Base-by-base conservation (phyloP, 2,113 vertebrate species). In the Aptenodytes forsteri region DNA sequence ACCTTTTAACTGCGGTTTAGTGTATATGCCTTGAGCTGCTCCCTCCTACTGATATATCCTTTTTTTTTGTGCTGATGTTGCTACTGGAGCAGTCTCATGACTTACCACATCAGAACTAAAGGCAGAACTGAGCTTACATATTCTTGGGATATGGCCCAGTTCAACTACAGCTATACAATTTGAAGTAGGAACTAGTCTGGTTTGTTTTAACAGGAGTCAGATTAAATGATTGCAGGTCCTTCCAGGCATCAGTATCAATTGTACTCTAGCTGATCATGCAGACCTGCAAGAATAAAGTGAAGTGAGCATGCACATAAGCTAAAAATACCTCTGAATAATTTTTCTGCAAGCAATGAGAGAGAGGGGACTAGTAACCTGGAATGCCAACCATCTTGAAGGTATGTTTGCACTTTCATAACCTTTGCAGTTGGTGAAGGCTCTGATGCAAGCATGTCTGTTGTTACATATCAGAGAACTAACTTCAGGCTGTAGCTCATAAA, bases 391-490 rank as follows among this genome's bases (percentile, higher is more conserved):
- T 26, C 46, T 3, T 7, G 22, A 56, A 42, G 56, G 1, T 30
- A 3, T 3, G 38, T 13, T 34, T 62, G 72, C 56, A 4, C 25
- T 7, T 5, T 52, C 32, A 4, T 13, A 23, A 3, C 26, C 30
- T 32, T 20, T 38, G 14, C 36, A 20, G 62, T 3, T 20, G 62
- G 22, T 5, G 42, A n/a, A 10, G 83, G 56, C 58, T 79, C 40
- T 29, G n/a, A 36, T 7, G 72, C 61, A n/a, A 29, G 40, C 30
- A 8, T 14, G 1, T 30, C 49, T 82, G 64, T 22, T 15, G 2
- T 2, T 62, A 3, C 0, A 0, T 16, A 20, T 54, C 26, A 13
- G 61, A 65, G n/a, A 0, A 34, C 11, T 65, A 38, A 55, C 58
- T 54, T 21, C 23, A 36, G 78, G 47, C 65, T 52, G 47, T 17